Evolutionary conservation across 2,888 invertebrate genomes (phyloP).

Genomic region (Nipponacmea schrenckii): DNA sequence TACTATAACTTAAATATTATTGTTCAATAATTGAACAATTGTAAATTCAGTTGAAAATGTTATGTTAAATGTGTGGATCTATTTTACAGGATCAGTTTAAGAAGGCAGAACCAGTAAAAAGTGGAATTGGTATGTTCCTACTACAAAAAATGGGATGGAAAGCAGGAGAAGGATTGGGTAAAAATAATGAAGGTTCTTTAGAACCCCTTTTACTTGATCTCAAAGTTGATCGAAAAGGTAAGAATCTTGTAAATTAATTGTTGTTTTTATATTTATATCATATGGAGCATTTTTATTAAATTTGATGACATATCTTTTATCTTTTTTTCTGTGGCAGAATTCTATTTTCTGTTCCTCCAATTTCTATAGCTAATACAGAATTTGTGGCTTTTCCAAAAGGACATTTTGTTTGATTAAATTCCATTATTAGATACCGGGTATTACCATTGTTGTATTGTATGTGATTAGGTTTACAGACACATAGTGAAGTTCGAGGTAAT

Average conservation of each 20-base stretch:
- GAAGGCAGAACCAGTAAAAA: slow-evolving; percentile 88
- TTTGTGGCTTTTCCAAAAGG: no score
- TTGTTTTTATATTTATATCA: background rate
- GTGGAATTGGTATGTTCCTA: slow-evolving; percentile 96
- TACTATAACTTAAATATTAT: no score
- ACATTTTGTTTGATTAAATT: no score
- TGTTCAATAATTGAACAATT: no score
- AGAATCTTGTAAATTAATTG: background rate
- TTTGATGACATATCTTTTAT: background rate
- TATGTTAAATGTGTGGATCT: background rate
- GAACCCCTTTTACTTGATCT: slow-evolving; percentile 92
- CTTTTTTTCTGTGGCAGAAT: background rate
- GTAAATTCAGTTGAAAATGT: no score
- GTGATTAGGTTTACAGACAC: background rate
- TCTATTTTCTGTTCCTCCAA: slow-evolving; percentile 5
- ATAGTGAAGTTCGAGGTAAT: background rate
- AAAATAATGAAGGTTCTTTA: slow-evolving; percentile 89
- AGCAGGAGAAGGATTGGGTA: slow-evolving; percentile 95
- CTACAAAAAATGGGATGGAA: slow-evolving; percentile 99
- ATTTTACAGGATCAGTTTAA: slow-evolving; percentile 84
- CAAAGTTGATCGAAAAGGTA: slow-evolving; percentile 94
- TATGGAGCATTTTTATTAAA: background rate
- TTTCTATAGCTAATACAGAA: no score
- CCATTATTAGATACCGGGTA: no score
- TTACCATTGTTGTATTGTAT: no score